Conservation (phyloP, 1,140 invertebrate species). For the Drusus annulatus region DNA sequence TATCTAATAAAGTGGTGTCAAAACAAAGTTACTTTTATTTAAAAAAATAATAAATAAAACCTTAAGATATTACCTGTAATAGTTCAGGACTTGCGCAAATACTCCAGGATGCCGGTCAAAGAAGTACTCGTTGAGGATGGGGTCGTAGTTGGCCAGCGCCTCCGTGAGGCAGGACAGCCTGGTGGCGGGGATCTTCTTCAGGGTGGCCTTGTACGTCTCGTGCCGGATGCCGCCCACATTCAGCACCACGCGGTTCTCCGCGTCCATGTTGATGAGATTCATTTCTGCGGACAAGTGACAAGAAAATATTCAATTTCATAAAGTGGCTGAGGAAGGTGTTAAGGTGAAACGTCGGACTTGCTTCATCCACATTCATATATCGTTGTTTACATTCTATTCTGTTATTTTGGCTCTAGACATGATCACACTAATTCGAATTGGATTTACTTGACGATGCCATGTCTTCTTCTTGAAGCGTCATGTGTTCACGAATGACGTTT, state of each 20-base stretch:
- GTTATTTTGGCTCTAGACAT: too few species aligned
- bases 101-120: conserved; percentile 98
- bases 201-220: conserved; percentile 94
- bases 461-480: too few species aligned
- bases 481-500: too few species aligned
- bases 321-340: too few species aligned
- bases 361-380: too few species aligned
- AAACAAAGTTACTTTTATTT: too few species aligned
- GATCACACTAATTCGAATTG: too few species aligned
- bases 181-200: conserved; percentile 96
- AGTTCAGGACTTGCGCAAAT: conserved; percentile 94
- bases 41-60: neutral
- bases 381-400: too few species aligned
- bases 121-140: conserved; percentile 98
- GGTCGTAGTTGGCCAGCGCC: conserved; percentile 94
- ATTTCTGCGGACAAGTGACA: conserved; percentile 69
- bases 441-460: too few species aligned
- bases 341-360: too few species aligned
- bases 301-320: too few species aligned
- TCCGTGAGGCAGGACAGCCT: conserved; percentile 91
- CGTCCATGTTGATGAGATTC: conserved; percentile 90
- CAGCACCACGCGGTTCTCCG: conserved; percentile 97
- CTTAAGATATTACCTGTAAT: conserved; percentile 79
- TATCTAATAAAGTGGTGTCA: too few species aligned
- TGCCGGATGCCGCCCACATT: conserved; percentile 98